These are phyloP conservation scores for Nomada lathburiana DNA, from an alignment of 2,888 invertebrate genomes.

Conservation along the genomic window DNA sequence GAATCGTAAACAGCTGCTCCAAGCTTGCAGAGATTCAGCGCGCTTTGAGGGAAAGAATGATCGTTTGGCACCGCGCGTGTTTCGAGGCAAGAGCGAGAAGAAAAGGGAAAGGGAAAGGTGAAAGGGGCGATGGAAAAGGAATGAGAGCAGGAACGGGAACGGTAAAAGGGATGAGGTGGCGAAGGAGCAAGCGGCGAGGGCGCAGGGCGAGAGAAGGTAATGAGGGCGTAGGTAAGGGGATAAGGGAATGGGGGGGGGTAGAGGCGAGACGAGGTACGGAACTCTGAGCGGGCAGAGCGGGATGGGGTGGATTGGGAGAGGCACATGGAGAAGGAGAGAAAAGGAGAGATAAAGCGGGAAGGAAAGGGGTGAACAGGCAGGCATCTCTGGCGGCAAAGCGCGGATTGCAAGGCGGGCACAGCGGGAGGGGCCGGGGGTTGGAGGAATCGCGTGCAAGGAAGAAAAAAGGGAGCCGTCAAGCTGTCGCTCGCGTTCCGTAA, in stretches of 20 bases:
- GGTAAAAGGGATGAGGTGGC: constrained; percentile 20
- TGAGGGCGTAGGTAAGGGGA: constrained; percentile 51
- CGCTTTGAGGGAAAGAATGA: neutral
- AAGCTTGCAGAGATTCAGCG: neutral
- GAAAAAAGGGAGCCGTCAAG: constrained; percentile 64
- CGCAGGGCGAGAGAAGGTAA: constrained; percentile 38
- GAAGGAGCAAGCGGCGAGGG: constrained; percentile 10
- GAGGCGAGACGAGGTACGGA: neutral
- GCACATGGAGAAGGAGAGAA: neutral
- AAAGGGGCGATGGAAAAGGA: constrained; percentile 4
- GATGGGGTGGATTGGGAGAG: neutral
- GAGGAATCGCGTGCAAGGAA: constrained; percentile 54
- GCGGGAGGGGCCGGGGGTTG: constrained; percentile 20
- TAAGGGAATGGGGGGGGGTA: constrained; percentile 21
- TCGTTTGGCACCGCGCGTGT: constrained; percentile 19
- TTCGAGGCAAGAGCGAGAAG: neutral
- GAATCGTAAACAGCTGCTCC: neutral
- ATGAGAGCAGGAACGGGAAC: neutral
- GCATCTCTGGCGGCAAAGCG: constrained; percentile 54
- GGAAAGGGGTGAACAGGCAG: constrained; percentile 16
- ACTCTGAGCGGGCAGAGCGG: neutral
- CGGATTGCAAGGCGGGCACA: constrained; percentile 45
- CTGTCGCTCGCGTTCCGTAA: constrained; percentile 70
- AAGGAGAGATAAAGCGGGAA: neutral
- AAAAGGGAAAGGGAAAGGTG: neutral